These are phyloP conservation scores for Nanorana parkeri DNA, from an alignment of 2,113 vertebrate genomes.

Conservation along the genomic window DNA sequence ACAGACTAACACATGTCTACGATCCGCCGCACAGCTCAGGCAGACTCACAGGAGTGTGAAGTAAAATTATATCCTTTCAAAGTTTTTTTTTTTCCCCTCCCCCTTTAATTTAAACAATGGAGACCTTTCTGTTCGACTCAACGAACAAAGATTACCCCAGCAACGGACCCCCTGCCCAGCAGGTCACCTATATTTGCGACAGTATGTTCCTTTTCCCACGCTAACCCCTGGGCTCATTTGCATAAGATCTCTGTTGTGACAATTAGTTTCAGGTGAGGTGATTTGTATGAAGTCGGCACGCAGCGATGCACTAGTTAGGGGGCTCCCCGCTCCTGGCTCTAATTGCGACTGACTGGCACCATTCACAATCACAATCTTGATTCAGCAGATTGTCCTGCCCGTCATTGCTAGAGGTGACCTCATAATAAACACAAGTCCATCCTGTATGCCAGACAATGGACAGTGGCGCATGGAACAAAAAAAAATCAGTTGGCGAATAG, in stretches of 20 bases:
- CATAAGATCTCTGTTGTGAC: slow-evolving; percentile 93
- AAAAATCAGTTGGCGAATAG: too few species aligned
- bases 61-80: slow-evolving; percentile 50
- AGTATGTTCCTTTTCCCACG: slow-evolving; percentile 93
- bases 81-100: slow-evolving; percentile 61
- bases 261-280: slow-evolving; percentile 99
- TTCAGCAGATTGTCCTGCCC: slow-evolving; percentile 87
- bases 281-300: slow-evolving; percentile 90
- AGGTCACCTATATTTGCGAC: slow-evolving; percentile 96
- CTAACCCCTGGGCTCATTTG: slow-evolving; percentile 97
- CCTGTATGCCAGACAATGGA: slow-evolving; percentile 78
- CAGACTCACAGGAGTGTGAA: slow-evolving; percentile 76
- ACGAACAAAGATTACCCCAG: slow-evolving; percentile 93
- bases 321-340: slow-evolving; percentile 90
- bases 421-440: slow-evolving; percentile 83
- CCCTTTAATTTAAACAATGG: slow-evolving; percentile 76
- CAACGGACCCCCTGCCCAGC: slow-evolving; percentile 91
- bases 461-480: background rate
- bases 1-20: slow-evolving; percentile 64
- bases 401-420: slow-evolving; percentile 86
- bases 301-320: slow-evolving; percentile 81
- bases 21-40: slow-evolving; percentile 70
- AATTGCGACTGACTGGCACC: slow-evolving; percentile 99
- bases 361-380: slow-evolving; percentile 95
- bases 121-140: slow-evolving; percentile 87